Percentiles rank a stretch among this genome's conserved stretches.
Conservation (phyloP, 2,113 vertebrate genomes). For the Aldabrachelys gigantea region DNA sequence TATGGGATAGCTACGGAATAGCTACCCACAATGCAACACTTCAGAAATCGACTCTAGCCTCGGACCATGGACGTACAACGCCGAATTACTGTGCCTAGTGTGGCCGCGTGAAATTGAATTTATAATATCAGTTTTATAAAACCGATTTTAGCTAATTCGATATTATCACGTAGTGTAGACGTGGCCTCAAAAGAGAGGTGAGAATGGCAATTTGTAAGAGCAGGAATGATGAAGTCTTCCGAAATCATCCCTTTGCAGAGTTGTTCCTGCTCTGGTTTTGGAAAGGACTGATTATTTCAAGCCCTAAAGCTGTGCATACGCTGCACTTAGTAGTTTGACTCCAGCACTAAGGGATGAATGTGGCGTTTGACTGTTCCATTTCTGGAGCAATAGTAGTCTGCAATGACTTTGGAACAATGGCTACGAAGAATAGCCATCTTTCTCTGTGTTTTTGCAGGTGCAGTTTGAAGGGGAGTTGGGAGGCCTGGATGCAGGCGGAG, state of each 20-base stretch:
- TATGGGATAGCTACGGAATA: too few species aligned
- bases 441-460: conserved; percentile 70
- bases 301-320: neutral
- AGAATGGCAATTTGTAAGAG: neutral
- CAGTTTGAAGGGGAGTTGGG: conserved; percentile 73
- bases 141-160: too few species aligned
- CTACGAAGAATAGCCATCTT: neutral
- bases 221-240: neutral
- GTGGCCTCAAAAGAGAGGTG: neutral
- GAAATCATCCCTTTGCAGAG: neutral
- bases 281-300: neutral
- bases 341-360: neutral
- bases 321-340: neutral
- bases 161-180: too few species aligned
- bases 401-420: neutral
- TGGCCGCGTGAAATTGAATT: too few species aligned
- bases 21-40: too few species aligned
- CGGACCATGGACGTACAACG: too few species aligned
- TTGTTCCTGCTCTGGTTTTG: neutral
- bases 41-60: too few species aligned
- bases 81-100: too few species aligned
- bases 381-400: neutral
- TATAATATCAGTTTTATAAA: too few species aligned
- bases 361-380: neutral
- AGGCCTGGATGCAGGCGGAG: neutral